A percentile compares a stretch with the other conserved stretches of the same genome.
Conservation (phyloP, 2,113 vertebrate genomes). For the Chauna torquata region DNA sequence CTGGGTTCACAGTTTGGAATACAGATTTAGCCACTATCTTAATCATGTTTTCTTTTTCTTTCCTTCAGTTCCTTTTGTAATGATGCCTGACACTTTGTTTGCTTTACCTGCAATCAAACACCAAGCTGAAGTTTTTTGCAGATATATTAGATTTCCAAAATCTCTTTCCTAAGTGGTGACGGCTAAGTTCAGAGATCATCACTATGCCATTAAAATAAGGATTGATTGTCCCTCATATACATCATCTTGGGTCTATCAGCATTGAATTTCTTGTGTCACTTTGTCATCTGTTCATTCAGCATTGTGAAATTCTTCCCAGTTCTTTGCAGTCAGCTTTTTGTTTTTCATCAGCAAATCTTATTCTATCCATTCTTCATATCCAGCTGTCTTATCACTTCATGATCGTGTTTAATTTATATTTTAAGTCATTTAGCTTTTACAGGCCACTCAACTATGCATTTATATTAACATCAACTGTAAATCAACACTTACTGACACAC, state of each 20-base stretch:
- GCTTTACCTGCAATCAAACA: not conserved
- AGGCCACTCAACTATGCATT: not conserved
- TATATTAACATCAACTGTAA: not conserved
- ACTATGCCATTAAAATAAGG: not conserved
- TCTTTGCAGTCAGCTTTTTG: not conserved
- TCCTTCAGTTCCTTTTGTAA: not conserved
- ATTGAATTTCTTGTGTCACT: not conserved
- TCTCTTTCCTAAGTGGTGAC: not conserved
- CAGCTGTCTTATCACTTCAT: not conserved
- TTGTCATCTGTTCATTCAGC: rapidly evolving
- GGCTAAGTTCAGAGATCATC: not conserved
- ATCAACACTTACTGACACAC: not conserved
- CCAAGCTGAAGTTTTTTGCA: not conserved
- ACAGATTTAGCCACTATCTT: not conserved
- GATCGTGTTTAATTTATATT: not conserved
- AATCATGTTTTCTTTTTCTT: not conserved
- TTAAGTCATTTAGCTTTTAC: not conserved
- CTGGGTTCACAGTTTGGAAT: not conserved
- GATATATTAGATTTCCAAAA: not conserved
- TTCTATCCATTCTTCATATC: not conserved
- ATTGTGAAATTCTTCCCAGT: not conserved
- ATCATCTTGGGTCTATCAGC: not conserved
- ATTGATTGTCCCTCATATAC: not conserved
- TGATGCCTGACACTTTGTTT: not conserved
- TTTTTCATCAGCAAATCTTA: not conserved